phyloP scores from a whole-genome alignment of 2,113 vertebrate genomes.

The Microcebus jonahi region DNA sequence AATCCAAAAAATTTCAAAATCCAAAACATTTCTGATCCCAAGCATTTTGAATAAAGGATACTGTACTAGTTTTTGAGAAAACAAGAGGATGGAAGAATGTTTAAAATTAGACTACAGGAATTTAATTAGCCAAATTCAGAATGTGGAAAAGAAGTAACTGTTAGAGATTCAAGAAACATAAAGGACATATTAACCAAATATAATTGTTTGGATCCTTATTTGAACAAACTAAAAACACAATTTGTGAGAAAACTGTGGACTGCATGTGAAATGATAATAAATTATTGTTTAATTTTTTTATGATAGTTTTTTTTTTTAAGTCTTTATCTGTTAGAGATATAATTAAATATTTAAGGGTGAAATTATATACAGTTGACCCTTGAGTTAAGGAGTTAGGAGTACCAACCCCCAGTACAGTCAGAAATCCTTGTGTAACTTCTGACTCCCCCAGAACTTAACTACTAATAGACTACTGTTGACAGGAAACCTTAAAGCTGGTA shows the following conservation, averaged over 20 bases:
- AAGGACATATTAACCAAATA: background rate
- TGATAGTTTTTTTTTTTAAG: conserved; percentile 10
- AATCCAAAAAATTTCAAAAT: too few relatives aligned
- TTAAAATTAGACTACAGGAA: background rate
- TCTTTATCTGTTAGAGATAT: background rate
- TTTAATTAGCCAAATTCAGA: background rate
- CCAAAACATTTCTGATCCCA: too few relatives aligned
- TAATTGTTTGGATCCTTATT: background rate
- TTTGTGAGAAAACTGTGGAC: background rate
- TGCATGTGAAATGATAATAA: background rate
- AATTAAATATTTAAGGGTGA: conserved; percentile 7
- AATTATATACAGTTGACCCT: background rate
- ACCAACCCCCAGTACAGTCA: background rate
- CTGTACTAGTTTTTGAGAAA: background rate
- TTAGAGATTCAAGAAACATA: background rate
- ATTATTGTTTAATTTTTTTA: conserved; percentile 6
- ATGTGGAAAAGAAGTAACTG: background rate
- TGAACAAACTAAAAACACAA: background rate
- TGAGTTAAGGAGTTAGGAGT: background rate
- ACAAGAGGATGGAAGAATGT: background rate
- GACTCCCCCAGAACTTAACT: background rate
- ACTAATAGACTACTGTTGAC: background rate
- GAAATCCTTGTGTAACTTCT: background rate
- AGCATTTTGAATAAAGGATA: too few relatives aligned
- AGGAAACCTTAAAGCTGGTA: background rate